Base-by-base conservation (phyloP, 2,797 vertebrate species). In the Percopsis omiscomaycus region DNA sequence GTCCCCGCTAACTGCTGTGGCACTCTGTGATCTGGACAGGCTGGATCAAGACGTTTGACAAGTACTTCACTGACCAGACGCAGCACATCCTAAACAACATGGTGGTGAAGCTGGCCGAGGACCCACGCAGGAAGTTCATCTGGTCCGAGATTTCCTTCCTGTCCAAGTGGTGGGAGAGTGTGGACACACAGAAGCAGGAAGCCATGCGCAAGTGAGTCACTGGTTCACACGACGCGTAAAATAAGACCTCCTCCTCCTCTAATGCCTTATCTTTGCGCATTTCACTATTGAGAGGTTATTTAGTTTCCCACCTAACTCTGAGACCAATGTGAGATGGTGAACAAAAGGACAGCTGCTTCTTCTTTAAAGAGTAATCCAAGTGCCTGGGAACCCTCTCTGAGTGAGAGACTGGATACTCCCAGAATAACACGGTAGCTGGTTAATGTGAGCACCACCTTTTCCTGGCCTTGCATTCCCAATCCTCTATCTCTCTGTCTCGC, bases 21-120 rank as follows among this genome's bases (percentile, higher is more conserved):
- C 66, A 48, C 22, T 75, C 50, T 59, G 61, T 58, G 72, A 22
- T 71, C 58, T 51, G 67, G 51, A 53, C 83, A 99, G 98, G 98
- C 76, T 99, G 98, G 98, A 80, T 99, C 86, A 99, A 99, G 91
- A 99, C 98, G 8, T 99, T 98, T 29, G 97, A 99, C 85, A 98
- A 99, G 88, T 99, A 99, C 88, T 99, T 95, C 89, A 89, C 87
- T 0, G 98, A 99, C 88, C 98, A 99, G 90, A 99, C 96, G 0
- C 96, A 98, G 74, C 97, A 99, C 84, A 99, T 99, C 87, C 91
- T 99, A 51, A 98, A 98, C 89, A 97, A 96, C 93, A 96, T 99
- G 95, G 91, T 97, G 71, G 88, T 95, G 75, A 99, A 99, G 88
- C 89, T 99, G 84, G 89, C 95, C 2, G 97, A 99, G 83, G 96